Evolutionary conservation across 2,888 invertebrate species (phyloP).

Genomic region (Amphipoea oculea): DNA sequence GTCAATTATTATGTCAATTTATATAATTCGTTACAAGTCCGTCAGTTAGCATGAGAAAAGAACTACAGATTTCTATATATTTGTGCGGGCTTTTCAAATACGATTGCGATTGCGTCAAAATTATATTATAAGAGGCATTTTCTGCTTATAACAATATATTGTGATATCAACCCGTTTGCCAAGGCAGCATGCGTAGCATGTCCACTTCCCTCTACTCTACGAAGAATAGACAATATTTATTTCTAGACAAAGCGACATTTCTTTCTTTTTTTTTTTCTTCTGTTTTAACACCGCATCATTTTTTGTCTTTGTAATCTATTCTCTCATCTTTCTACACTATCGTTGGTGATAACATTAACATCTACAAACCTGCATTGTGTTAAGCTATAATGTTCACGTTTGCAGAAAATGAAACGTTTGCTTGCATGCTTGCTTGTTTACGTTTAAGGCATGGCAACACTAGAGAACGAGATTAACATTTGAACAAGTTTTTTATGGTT

Average conservation of each 20-base stretch:
- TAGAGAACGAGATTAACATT: constrained; percentile 24
- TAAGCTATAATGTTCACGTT: neutral
- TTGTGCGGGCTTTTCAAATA: neutral
- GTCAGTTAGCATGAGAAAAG: neutral
- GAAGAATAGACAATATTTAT: neutral
- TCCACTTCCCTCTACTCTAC: neutral
- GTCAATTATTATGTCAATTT: neutral
- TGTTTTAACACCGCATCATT: neutral
- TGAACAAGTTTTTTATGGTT: neutral
- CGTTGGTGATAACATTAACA: neutral
- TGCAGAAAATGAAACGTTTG: neutral
- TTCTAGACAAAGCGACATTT: neutral
- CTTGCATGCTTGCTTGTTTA: neutral
- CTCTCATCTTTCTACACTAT: neutral
- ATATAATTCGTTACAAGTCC: neutral
- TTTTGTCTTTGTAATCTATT: neutral
- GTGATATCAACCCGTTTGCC: neutral
- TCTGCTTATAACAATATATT: neutral
- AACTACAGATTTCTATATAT: neutral
- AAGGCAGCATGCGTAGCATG: neutral
- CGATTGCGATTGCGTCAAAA: neutral
- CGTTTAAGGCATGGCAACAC: neutral
- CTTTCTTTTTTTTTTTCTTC: neutral
- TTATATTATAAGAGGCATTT: neutral
- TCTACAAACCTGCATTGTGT: neutral